Evolutionary conservation across 2,888 invertebrate genomes (phyloP).

Genomic region (Sthenelais limicola): DNA sequence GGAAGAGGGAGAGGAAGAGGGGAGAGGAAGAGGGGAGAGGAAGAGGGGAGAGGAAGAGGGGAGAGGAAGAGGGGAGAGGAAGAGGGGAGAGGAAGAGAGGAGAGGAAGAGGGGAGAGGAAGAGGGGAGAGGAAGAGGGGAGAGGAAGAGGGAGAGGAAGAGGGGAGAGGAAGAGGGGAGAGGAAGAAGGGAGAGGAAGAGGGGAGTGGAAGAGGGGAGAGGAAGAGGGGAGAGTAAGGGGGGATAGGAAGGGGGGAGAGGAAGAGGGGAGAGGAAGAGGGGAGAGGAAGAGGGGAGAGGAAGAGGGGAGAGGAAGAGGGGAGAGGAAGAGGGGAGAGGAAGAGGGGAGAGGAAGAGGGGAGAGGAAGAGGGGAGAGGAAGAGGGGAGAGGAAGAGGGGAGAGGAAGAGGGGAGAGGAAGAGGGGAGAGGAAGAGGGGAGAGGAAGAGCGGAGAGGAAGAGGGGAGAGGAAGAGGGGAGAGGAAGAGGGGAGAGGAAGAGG

Average conservation of each 20-base stretch:
- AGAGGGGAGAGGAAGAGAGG: background rate
- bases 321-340: too few species aligned
- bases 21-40: background rate
- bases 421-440: too few species aligned
- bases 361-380: too few species aligned
- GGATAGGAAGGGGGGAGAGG: background rate
- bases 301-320: too few species aligned
- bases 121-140: background rate
- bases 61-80: background rate
- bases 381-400: too few species aligned
- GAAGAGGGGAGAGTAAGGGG: background rate
- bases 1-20: background rate
- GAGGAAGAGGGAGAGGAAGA: slow-evolving; percentile 2
- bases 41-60: background rate
- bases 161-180: background rate
- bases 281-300: too few species aligned
- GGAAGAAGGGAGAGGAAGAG: background rate
- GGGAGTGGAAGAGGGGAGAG: background rate
- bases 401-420: too few species aligned
- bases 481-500: too few species aligned
- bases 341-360: too few species aligned
- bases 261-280: too few species aligned
- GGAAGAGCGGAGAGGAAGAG: too few species aligned
- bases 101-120: background rate
- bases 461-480: too few species aligned